Base-by-base conservation (phyloP, 1,140 invertebrate genomes). In the Lucilia sericata region DNA sequence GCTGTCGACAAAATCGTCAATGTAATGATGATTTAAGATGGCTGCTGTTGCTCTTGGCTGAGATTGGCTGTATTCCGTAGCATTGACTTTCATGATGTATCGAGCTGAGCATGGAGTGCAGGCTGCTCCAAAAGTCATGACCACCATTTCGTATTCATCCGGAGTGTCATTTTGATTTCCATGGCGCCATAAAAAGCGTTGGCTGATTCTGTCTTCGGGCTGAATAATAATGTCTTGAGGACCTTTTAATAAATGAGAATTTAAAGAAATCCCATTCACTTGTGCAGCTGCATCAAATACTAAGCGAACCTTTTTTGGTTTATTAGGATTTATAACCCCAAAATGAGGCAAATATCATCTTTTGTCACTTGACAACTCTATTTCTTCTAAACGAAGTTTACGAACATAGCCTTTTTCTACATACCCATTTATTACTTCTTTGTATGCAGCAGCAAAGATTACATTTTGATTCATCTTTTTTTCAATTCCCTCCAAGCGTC, bases 1-100 rank as follows among this genome's bases (percentile, higher is more conserved):
- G 36, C 36, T 36, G 36, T 36, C 36, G 8, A 36, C 36, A 8
- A 36, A 36, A 36, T 36, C 36, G 8, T 36, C 36, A 3, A 36
- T 36, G 36, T 36, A 36, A 36, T 36, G 36, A 8, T 36, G 36
- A 36, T 36, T n/a, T n/a, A n/a, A 19, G 5, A 92, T 88, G 0
- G 88, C 87, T 0, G 86, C 19, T 9, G 86, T 88, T 2, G 90
- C 88, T 42, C 80, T 8, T 0, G 88, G 87, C 25, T 82, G 84
- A 2, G 19, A 14, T 12, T 82, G 49, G 9, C 30, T 36, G 81
- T 85, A 88, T 17, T 86, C 55, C 49, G 84, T 12, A 0, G 88
- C 89, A 51, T 91, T 91, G n/a, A 83, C 82, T 70, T 91, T 88
- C 86, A 88, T 90, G 5, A 91, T 84, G 51, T 86, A 90, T 19